Base-by-base conservation (phyloP, 2,113 vertebrate genomes). In the Eurypyga helias region DNA sequence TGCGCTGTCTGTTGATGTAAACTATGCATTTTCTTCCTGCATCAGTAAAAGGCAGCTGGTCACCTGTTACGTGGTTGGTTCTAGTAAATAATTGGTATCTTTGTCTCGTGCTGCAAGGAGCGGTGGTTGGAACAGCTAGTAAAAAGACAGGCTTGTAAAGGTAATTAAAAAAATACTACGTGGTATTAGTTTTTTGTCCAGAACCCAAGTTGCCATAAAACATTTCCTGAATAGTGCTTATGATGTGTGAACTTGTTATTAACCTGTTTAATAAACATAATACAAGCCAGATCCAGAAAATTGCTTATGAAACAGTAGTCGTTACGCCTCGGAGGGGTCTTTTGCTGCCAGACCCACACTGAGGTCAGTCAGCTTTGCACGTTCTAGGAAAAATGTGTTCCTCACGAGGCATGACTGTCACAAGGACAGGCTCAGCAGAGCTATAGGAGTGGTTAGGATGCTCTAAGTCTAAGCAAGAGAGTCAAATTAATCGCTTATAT, bases 361-460 rank as follows among this genome's bases (percentile, higher is more conserved):
- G 29, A 41, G 9, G 52, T 54, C 36, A 7, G 31, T 49, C 1
- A 2, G 26, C 24, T 0, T 6, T 31, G 67, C 36, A 3, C 3
- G 0, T 20, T 33, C 26, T 19, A 36, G 55, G 46, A 52, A 23
- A 5, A 72, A 38, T 0, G 0, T 2, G 41, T 9, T 16, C 55
- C 17, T 4, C 2, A 0, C 18, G 45, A 43, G 43, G 48, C 34
- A 2, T 13, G 18, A 20, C 41, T 20, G 46, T 19, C 29, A 9
- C 10, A 2, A 3, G 6, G 55, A n/a, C 54, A 12, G 21, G 13
- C 17, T 58, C 14, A 0, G 0, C 11, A 38, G 43, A 33, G n/a
- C 26, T 24, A 1, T 9, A 6, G 69, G 23, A 5, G 15, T 0
- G 0, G 31, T 7, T 23, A 25, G 20, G 34, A 17, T 1, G 3